phyloP scores from a whole-genome alignment of 2,888 invertebrate genomes.

The Stictocephala bisonia region DNA sequence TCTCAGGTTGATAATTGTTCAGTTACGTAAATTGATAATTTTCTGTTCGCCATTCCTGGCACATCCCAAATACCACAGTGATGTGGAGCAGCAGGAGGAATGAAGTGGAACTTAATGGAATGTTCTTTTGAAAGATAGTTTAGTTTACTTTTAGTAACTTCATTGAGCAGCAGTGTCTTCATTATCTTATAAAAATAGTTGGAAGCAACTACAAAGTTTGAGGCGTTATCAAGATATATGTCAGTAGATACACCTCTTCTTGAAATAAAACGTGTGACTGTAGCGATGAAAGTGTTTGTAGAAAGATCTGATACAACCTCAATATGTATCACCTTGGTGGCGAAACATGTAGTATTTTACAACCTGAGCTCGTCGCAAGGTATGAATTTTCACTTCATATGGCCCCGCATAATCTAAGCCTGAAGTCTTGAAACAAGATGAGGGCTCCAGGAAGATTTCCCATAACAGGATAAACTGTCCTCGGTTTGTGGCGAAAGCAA shows the following conservation, averaged over 20 bases:
- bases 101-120: background rate
- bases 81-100: constrained; percentile 5
- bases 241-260: constrained; percentile 7
- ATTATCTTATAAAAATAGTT: background rate
- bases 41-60: no score
- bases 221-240: background rate
- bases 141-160: background rate
- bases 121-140: background rate
- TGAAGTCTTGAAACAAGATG: constrained; percentile 1
- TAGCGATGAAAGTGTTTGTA: background rate
- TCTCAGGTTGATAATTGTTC: no score
- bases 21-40: no score
- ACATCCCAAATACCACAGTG: constrained; percentile 8
- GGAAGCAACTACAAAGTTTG: background rate
- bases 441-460: constrained; percentile 10
- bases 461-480: background rate
- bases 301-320: background rate
- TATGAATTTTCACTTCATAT: constrained; percentile 2
- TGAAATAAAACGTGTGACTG: constrained; percentile 1
- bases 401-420: constrained; percentile 8
- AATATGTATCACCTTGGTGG: constrained; percentile 2
- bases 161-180: background rate
- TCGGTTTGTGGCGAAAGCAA: background rate
- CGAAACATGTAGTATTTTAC: constrained; percentile 1
- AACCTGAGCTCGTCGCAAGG: constrained; percentile 1